Percentiles rank a stretch among this genome's conserved stretches.
Conservation (phyloP, 2,113 vertebrate genomes). For the Laticauda colubrina region DNA sequence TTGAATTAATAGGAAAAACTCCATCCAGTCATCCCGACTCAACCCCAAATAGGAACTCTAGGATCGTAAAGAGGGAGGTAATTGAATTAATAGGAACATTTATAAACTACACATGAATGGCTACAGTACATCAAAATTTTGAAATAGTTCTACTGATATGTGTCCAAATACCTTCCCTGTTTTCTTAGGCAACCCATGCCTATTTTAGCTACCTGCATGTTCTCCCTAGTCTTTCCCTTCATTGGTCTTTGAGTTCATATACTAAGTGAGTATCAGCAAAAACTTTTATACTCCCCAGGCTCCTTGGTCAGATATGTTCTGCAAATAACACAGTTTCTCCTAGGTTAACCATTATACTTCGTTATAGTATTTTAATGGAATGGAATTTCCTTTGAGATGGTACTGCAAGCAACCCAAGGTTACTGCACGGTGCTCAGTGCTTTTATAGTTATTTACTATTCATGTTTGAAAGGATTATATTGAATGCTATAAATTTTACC, state of each 20-base stretch:
- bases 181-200: neutral
- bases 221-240: neutral
- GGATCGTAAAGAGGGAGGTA: neutral
- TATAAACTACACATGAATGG: neutral
- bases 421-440: neutral
- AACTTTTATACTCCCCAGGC: neutral
- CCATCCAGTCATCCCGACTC: neutral
- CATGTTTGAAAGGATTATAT: neutral
- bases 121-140: neutral
- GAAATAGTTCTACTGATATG: neutral
- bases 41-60: neutral
- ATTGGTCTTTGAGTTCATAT: neutral
- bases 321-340: neutral
- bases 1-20: neutral
- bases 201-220: neutral
- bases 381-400: neutral
- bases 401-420: neutral
- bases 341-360: neutral
- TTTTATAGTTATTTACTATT: neutral
- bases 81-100: neutral
- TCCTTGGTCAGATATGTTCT: neutral
- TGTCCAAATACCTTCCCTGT: neutral
- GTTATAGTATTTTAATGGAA: neutral
- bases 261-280: neutral
- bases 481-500: neutral